phyloP scores from a whole-genome alignment of 2,888 invertebrate species.

The Brenthis hecate region DNA sequence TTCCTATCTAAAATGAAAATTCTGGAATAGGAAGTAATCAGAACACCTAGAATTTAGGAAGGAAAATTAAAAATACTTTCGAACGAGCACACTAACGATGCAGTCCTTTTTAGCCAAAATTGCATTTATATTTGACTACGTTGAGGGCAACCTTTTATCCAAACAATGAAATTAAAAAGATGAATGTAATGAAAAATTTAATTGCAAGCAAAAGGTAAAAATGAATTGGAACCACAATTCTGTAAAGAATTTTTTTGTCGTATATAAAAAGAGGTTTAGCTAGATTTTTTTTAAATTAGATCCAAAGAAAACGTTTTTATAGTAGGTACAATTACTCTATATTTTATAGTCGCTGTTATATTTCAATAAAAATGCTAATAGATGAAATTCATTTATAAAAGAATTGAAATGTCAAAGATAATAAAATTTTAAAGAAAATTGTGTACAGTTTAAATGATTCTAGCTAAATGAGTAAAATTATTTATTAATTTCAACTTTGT shows the following conservation, averaged over 20 bases:
- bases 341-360: conserved; percentile 12
- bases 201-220: conserved; percentile 1
- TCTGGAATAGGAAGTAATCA: conserved; percentile 51
- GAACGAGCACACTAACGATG: conserved; percentile 46
- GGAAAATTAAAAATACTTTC: conserved; percentile 70
- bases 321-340: no score
- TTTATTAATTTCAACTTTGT: no score
- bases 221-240: no score
- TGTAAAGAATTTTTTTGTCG: no score
- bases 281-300: no score
- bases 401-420: conserved; percentile 9
- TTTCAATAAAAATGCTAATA: conserved; percentile 14
- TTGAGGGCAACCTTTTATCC: conserved; percentile 27
- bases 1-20: neutral
- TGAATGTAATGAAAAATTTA: conserved; percentile 14
- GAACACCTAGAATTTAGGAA: conserved; percentile 58
- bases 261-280: no score
- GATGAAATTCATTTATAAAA: conserved; percentile 2
- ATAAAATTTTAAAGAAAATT: conserved; percentile 6
- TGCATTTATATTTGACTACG: conserved; percentile 38
- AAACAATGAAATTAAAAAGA: conserved; percentile 17
- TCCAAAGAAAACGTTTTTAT: no score
- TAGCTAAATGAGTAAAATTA: no score
- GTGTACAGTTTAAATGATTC: neutral
- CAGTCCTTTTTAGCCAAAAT: conserved; percentile 42